A percentile compares a stretch with the other conserved stretches of the same genome.
These are phyloP conservation scores for Corythaixoides concolor DNA, from an alignment of 2,113 vertebrate species.

Conservation along the genomic window DNA sequence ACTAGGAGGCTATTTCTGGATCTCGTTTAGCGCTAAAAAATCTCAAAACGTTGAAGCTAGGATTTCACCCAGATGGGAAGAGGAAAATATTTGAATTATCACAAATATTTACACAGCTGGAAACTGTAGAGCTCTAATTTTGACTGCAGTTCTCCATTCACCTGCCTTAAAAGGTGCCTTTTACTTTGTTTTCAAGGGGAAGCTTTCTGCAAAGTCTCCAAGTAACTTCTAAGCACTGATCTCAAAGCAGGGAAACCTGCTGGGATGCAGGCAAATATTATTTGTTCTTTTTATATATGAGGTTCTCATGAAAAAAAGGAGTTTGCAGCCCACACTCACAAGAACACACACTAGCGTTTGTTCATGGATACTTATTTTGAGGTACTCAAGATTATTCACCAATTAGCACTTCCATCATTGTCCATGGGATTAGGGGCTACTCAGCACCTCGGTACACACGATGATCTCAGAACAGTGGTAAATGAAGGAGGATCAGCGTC, in stretches of 20 bases:
- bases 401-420: neutral
- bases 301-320: neutral
- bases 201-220: neutral
- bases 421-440: neutral
- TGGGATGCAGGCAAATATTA: neutral
- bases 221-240: neutral
- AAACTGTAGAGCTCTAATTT: neutral
- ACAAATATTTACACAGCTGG: neutral
- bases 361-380: accelerated
- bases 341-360: neutral
- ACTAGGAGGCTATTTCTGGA: neutral
- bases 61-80: neutral
- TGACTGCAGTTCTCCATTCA: neutral
- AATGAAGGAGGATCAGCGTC: neutral
- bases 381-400: neutral
- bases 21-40: neutral
- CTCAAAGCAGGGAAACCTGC: neutral
- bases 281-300: neutral
- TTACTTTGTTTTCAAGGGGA: neutral
- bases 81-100: neutral
- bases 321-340: neutral
- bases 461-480: neutral
- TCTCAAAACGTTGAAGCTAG: neutral
- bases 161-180: neutral
- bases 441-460: neutral